Evolutionary conservation across 2,888 invertebrate species (phyloP), one percentile per base, ranked within the genome.

Genomic region (Mantis religiosa): DNA sequence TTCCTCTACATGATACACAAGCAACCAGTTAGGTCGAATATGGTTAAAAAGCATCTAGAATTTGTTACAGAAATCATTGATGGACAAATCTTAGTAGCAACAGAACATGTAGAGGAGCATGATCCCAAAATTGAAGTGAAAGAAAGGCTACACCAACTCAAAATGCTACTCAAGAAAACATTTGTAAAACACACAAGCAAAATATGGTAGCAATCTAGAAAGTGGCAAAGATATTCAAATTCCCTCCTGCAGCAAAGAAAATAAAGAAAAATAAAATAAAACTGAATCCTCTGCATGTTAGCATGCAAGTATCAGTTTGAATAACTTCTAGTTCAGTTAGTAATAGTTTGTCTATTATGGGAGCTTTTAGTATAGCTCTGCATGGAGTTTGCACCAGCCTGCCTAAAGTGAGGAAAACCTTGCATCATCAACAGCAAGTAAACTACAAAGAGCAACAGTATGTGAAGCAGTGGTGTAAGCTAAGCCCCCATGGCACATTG

Each of bases 251-350:
- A 71, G 54, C 54, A 71, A 71, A 71, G 54, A 71, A 71, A 71
- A 71, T 15, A 71, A 71, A 71, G 54, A 71, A 71, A 71, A 71
- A 71, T 6, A 71, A 25, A 71, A 71, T 6, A 71, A 20, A 71
- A 71, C 54, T 71, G 54, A 71, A 15, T 71, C 54, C 54, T 71
- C 54, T 71, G 54, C 54, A 71, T 71, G 54, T 87, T 71, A 87
- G 34, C 87, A 87, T 87, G 87, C 87, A 87, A 85, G 30, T 87
- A 87, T 87, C 87, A 82, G 82, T 20, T 71, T 71, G 54, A 82
- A n/a, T 41, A 34, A 82, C 41, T 87, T 87, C 71, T 82, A 87
- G 41, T 87, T 87, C 27, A 87, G 87, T 87, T 87, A 87, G 87
- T 87, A 87, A 87, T 28, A 20, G 82, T 15, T 84, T 87, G 87